Conservation (phyloP, 1,140 invertebrate species). For the Aphelinus certus region DNA sequence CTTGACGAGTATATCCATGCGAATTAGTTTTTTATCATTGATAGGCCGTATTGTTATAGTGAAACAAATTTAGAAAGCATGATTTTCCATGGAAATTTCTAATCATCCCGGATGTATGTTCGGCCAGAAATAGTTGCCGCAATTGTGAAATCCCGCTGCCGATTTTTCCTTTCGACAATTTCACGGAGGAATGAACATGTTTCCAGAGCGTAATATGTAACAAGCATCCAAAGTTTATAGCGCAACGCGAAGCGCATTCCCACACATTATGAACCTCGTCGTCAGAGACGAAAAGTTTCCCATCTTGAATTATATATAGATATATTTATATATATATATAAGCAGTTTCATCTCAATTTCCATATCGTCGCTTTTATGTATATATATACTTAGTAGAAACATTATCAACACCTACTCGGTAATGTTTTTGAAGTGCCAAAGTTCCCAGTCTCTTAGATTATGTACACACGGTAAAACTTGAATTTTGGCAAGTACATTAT, state of each 20-base stretch:
- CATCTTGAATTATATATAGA: not conserved
- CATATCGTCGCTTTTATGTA: not conserved
- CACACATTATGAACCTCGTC: not conserved
- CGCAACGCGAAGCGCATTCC: not conserved
- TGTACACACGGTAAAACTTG: slow-evolving; percentile 34
- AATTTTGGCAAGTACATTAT: slow-evolving; percentile 39
- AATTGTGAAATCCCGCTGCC: not conserved
- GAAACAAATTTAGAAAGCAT: too few relatives aligned
- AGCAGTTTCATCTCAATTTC: slow-evolving; percentile 15
- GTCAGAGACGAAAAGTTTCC: slow-evolving; percentile 16
- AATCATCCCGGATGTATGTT: too few relatives aligned
- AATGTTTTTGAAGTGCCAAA: slow-evolving; percentile 39
- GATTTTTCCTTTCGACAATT: not conserved
- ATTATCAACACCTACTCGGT: slow-evolving; percentile 34
- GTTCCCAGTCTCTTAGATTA: slow-evolving; percentile 40
- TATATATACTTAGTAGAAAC: slow-evolving; percentile 26
- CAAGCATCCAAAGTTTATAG: slow-evolving; percentile 13
- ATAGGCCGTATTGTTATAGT: too few relatives aligned
- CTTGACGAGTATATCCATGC: too few relatives aligned
- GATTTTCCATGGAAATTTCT: too few relatives aligned
- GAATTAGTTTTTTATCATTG: too few relatives aligned
- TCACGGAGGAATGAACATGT: not conserved
- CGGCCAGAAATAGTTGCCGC: too few relatives aligned
- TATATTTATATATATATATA: not conserved
- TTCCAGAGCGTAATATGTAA: slow-evolving; percentile 17